Percentiles rank a stretch among this genome's conserved stretches.
phyloP scores from a whole-genome alignment of 2,888 invertebrate genomes.

The Norana najaformis region DNA sequence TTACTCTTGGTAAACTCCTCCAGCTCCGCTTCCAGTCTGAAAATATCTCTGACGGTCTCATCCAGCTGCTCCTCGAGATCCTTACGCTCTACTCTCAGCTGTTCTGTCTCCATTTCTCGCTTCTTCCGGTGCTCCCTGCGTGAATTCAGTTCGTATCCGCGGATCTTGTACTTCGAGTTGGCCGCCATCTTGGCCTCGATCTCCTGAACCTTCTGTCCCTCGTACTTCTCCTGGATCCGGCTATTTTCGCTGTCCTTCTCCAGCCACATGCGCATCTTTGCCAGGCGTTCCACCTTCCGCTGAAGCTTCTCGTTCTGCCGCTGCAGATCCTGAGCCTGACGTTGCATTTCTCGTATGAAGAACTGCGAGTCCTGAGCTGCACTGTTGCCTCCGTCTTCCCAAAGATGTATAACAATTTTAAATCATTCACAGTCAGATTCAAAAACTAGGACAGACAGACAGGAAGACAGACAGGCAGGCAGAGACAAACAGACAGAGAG shows the following conservation, averaged over 20 bases:
- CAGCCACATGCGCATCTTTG: neutral
- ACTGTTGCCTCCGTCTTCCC: too few species aligned
- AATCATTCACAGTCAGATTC: too few species aligned
- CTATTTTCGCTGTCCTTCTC: neutral
- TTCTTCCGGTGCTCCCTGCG: neutral
- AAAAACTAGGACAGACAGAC: too few species aligned
- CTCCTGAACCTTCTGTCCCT: neutral
- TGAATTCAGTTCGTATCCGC: neutral
- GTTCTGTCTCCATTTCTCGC: neutral
- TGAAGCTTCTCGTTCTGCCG: conserved; percentile 14
- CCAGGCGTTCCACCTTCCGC: neutral
- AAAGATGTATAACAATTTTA: too few species aligned
- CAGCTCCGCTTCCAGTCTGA: neutral
- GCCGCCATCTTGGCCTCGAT: neutral
- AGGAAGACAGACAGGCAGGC: too few species aligned
- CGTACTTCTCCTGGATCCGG: neutral
- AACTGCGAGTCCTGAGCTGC: too few species aligned
- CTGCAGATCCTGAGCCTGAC: neutral
- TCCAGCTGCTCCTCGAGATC: neutral
- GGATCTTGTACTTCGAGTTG: neutral
- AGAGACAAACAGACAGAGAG: too few species aligned
- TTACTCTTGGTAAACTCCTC: neutral
- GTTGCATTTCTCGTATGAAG: neutral
- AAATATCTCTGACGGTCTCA: neutral
- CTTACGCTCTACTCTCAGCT: neutral